Evolutionary conservation across 2,888 invertebrate species (phyloP), one percentile per base, ranked within the genome.

Genomic region (Acrobeloides nanus): DNA sequence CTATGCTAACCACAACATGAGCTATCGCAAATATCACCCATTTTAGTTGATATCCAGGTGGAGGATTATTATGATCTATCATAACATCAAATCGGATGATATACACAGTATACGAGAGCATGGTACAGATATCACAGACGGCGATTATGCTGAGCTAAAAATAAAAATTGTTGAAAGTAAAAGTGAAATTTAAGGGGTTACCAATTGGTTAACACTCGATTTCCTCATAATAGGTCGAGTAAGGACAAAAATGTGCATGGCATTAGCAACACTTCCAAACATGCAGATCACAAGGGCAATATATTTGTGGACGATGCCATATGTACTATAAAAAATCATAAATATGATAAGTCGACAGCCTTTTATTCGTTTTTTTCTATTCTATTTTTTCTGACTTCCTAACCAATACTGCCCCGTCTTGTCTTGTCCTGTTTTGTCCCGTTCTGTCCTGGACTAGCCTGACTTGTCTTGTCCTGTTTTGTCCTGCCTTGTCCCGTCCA

Each of bases 51-150:
- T 61, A 61, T 33, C 61, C 61, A 27, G 46, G 24, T 12, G 62
- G 61, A 5, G 62, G 61, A 20, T 51, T 47, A 1, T 39, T 23
- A 18, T 42, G 35, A 39, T 61, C 56, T 6, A 61, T 44, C 12
- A 49, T 43, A 33, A 59, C 44, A 15, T 56, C 59, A 46, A 70
- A 70, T 6, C 70, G 59, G 8, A 70, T 17, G 24, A 42, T 34
- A n/a, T n/a, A n/a, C n/a, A n/a, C n/a, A n/a, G n/a, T 51, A 47
- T 70, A 70, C 21, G 70, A 67, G 24, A 57, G 27, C 70, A 70
- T 70, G 21, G 66, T 71, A 43, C 60, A 49, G 27, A 68, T 64
- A 37, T 70, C 70, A 39, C 70, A 71, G 15, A 66, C 52, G 10
- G 66, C 70, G 53, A 70, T 66, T 27, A 55, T 45, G 20, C 49